Percentiles rank a stretch among this genome's conserved stretches.
Conservation (phyloP, 2,797 vertebrate species). For the Acestrorhynchus altus region DNA sequence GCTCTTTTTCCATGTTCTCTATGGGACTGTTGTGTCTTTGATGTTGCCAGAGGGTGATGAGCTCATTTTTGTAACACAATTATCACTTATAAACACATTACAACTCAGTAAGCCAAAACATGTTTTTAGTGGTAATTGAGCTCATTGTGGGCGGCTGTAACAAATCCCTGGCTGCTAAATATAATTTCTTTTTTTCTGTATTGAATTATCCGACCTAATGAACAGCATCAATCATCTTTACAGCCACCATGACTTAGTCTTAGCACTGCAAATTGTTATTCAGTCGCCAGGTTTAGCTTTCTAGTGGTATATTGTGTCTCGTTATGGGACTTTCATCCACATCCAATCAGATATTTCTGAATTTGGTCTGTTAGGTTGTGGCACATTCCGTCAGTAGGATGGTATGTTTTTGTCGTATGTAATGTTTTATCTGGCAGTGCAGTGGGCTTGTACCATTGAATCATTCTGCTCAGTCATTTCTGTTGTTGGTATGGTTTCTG, state of each 20-base stretch:
- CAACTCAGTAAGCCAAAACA: constrained; percentile 65
- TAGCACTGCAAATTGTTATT: constrained; percentile 38
- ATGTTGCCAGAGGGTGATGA: constrained; percentile 62
- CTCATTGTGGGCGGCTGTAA: constrained; percentile 59
- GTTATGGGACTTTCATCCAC: constrained; percentile 32
- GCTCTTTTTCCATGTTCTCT: constrained; percentile 28
- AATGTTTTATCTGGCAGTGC: constrained; percentile 51
- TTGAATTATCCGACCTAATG: constrained; percentile 67
- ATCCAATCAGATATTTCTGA: constrained; percentile 31
- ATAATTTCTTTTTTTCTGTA: constrained; percentile 62
- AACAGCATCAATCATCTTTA: constrained; percentile 72
- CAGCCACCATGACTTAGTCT: constrained; percentile 50
- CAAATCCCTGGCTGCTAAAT: constrained; percentile 62
- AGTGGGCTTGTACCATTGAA: constrained; percentile 50
- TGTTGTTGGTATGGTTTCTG: constrained; percentile 25
- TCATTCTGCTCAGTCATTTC: constrained; percentile 49
- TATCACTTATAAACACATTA: constrained; percentile 66
- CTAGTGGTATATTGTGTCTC: constrained; percentile 19
- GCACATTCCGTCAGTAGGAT: constrained; percentile 23
- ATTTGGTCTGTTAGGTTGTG: constrained; percentile 32
- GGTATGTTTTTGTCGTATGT: constrained; percentile 20
- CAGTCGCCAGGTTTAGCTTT: constrained; percentile 37
- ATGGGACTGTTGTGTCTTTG: constrained; percentile 42
- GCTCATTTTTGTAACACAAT: constrained; percentile 61
- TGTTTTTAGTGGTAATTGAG: constrained; percentile 68